Conservation (phyloP, 1,140 invertebrate genomes). For the Triops longicaudatus region DNA sequence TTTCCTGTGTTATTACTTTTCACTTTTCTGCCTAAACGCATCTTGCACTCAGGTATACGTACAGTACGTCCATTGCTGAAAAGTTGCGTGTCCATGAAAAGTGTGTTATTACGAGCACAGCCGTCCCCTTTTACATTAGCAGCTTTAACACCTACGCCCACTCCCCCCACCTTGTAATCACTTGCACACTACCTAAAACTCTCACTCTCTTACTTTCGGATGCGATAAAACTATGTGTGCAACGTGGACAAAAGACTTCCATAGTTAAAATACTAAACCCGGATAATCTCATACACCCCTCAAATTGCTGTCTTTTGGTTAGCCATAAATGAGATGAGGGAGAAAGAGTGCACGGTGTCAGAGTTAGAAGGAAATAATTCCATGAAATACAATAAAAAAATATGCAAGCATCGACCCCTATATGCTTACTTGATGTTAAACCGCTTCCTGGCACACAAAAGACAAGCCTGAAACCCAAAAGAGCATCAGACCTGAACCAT, state of each 20-base stretch:
- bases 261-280: neutral
- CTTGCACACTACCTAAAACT: neutral
- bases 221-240: neutral
- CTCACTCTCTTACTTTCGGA: neutral
- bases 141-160: constrained; percentile 7
- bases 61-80: neutral
- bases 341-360: neutral
- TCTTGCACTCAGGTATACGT: neutral
- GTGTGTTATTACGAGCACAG: neutral
- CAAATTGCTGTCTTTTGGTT: neutral
- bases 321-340: neutral
- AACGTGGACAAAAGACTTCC: neutral
- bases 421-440: neutral
- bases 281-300: neutral
- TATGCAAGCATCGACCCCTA: neutral
- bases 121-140: constrained; percentile 10
- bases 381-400: neutral
- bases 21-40: neutral
- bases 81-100: constrained; percentile 12
- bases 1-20: neutral
- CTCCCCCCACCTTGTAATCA: neutral
- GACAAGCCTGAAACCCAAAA: neutral
- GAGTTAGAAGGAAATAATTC: constrained; percentile 1
- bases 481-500: neutral
- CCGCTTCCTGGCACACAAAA: neutral